Conservation (phyloP, 2,888 invertebrate genomes). For the Leucophenga montana region DNA sequence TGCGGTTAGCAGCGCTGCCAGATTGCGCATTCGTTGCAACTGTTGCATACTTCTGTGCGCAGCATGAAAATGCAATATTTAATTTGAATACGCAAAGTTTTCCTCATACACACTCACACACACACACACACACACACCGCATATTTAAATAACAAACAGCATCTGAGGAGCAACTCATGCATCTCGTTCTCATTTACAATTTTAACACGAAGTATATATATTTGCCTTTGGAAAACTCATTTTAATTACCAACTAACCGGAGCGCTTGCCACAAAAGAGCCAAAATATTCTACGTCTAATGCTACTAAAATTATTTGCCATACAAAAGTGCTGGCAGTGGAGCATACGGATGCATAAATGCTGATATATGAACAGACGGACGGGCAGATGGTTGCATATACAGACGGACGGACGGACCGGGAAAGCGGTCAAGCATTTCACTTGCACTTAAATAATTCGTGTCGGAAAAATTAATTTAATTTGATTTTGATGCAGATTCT, state of each 20-base stretch:
- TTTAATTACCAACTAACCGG: slow-evolving; percentile 27
- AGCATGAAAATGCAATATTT: slow-evolving; percentile 31
- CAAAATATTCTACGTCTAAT: not conserved
- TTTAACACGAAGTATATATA: not conserved
- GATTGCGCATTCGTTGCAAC: no score
- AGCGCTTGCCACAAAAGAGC: slow-evolving; percentile 11
- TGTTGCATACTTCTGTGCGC: slow-evolving; percentile 26
- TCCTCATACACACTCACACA: not conserved
- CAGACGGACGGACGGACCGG: no score
- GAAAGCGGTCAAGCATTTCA: no score
- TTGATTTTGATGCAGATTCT: slow-evolving; percentile 32
- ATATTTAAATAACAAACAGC: not conserved
- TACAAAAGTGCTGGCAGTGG: not conserved
- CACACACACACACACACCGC: not conserved
- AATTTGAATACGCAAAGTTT: slow-evolving; percentile 1
- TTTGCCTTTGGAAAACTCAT: slow-evolving; percentile 21
- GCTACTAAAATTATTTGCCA: not conserved
- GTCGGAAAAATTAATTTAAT: slow-evolving; percentile 61
- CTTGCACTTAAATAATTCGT: slow-evolving; percentile 48
- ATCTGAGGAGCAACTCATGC: not conserved
- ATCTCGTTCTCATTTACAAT: not conserved
- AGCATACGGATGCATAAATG: no score
- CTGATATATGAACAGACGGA: not conserved
- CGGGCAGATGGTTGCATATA: not conserved
- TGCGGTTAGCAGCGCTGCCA: not conserved